These are phyloP conservation scores for Dromius quadrimaculatus DNA, from an alignment of 2,888 invertebrate genomes.

Conservation along the genomic window DNA sequence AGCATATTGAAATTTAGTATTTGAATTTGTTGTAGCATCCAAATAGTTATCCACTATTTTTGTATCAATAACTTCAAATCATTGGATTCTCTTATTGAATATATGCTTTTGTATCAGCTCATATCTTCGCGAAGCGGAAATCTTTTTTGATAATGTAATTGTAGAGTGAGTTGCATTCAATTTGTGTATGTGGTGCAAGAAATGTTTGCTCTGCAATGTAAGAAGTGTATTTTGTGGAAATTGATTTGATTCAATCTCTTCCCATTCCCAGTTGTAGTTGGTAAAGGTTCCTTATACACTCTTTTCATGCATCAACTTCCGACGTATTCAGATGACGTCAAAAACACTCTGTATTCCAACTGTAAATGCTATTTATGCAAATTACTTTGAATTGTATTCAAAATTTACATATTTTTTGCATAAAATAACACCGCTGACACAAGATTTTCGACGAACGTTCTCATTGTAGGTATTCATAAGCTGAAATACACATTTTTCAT, in stretches of 20 bases:
- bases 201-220: too few species aligned
- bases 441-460: slow-evolving; percentile 42
- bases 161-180: too few species aligned
- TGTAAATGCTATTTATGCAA: slow-evolving; percentile 47
- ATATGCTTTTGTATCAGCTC: too few species aligned
- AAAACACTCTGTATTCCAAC: slow-evolving; percentile 44
- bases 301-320: slow-evolving; percentile 31
- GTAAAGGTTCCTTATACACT: background rate
- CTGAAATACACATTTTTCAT: slow-evolving; percentile 16
- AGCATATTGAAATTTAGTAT: too few species aligned
- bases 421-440: slow-evolving; percentile 45
- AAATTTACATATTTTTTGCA: slow-evolving; percentile 46
- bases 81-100: too few species aligned
- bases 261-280: background rate
- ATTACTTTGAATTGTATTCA: slow-evolving; percentile 44
- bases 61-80: too few species aligned
- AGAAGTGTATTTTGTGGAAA: slow-evolving; percentile 17
- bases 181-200: too few species aligned
- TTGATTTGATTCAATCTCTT: slow-evolving; percentile 13
- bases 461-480: slow-evolving; percentile 36
- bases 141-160: too few species aligned
- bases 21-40: too few species aligned
- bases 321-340: slow-evolving; percentile 38
- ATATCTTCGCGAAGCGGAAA: too few species aligned
- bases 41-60: too few species aligned